Evolutionary conservation across 2,113 vertebrate genomes (phyloP).

Genomic region (Patagioenas fasciata): DNA sequence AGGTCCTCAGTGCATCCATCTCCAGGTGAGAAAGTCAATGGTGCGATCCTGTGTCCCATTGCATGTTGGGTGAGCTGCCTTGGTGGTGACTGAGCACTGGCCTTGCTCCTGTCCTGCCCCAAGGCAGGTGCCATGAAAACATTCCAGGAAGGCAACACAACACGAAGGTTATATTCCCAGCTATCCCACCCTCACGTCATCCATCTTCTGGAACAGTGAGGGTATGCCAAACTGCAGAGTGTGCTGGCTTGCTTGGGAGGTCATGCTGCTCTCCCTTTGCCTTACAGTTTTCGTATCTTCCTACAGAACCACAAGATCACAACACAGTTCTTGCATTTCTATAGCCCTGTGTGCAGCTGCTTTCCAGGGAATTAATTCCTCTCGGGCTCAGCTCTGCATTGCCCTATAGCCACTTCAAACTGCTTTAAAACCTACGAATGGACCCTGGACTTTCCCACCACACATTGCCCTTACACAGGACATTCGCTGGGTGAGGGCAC

Average conservation of each 20-base stretch:
- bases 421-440: background rate
- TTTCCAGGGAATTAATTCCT: background rate
- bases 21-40: background rate
- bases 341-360: rapidly evolving
- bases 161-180: background rate
- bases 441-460: background rate
- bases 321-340: background rate
- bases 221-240: background rate
- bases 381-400: background rate
- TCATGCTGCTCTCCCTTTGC: background rate
- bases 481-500: background rate
- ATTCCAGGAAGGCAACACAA: background rate
- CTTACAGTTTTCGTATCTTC: background rate
- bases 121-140: background rate
- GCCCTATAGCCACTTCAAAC: background rate
- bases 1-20: background rate
- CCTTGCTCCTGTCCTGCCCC: background rate
- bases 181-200: rapidly evolving
- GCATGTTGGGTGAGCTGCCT: rapidly evolving
- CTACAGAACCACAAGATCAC: background rate
- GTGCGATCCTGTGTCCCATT: background rate
- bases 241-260: background rate
- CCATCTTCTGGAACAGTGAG: background rate
- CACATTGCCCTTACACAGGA: background rate
- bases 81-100: rapidly evolving